Evolutionary conservation across 2,113 vertebrate genomes (phyloP), one percentile per base, ranked within the genome.

Genomic region (Alligator mississippiensis): DNA sequence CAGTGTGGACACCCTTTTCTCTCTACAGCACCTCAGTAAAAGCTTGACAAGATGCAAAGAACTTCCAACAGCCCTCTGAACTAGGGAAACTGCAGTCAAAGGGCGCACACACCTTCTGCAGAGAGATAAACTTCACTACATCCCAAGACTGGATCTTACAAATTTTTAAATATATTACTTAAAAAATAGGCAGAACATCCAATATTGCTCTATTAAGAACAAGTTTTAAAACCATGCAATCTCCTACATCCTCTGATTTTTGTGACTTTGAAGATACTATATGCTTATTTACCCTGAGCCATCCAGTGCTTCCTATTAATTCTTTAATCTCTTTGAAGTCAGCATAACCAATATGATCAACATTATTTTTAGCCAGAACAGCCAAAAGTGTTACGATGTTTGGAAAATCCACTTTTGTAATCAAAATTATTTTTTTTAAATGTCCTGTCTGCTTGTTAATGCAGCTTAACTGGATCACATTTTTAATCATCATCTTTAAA

Each of bases 371-470:
- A 64, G 89, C 11, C 21, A 85, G 61, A 5, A 34, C 13, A 61
- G 62, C 3, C 15, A 62, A 28, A 76, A 57, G 8, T 63, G 74
- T 30, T 17, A 54, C 4, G 76, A 78, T 18, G 27, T 16, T 57
- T 22, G 19, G 10, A 6, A 75, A 77, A 2, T 27, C 30, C 16
- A 79, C 6, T 54, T 27, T 17, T 18, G 17, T 5, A 5, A 14
- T 9, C 16, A 84, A 0, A 3, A 86, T 18, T 8, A 86, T 25
- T 1, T n/a, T n/a, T 54, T 0, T 62, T 0, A 1, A 13, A 64
- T 74, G 83, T 81, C 62, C 4, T 34, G 28, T 19, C 68, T 74
- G 70, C 34, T 94, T 80, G 34, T 14, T 84, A 84, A 18, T 54
- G 18, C 22, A 70, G n/a, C 80, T 82, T 57, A 84, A 21, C 18